Evolutionary conservation across 2,888 invertebrate genomes (phyloP), one percentile per base, ranked within the genome.

Genomic region (Fragum fragum): DNA sequence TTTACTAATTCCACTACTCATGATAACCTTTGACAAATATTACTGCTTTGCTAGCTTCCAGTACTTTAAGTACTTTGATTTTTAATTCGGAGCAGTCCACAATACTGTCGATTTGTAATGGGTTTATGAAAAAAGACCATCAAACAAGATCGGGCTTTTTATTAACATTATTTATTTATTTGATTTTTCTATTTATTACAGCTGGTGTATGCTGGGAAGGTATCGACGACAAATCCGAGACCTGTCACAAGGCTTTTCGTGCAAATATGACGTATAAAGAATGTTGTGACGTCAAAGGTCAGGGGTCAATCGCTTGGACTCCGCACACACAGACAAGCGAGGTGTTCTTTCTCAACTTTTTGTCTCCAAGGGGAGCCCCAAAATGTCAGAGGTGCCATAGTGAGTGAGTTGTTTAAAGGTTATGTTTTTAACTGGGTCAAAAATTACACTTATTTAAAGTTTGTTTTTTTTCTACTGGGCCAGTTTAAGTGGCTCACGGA

Each of bases 121-220:
- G n/a, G n/a, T n/a, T n/a, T n/a, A n/a, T n/a, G n/a, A n/a, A n/a
- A n/a, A n/a, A n/a, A n/a, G n/a, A n/a, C n/a, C n/a, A n/a, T n/a
- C n/a, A n/a, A n/a, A n/a, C n/a, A n/a, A n/a, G n/a, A n/a, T n/a
- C n/a, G n/a, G n/a, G n/a, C n/a, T n/a, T n/a, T n/a, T n/a, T n/a
- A n/a, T n/a, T n/a, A n/a, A n/a, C n/a, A n/a, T n/a, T n/a, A n/a
- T n/a, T n/a, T n/a, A n/a, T n/a, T n/a, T n/a, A n/a, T n/a, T n/a
- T n/a, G n/a, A n/a, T 63, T 18, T 66, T 23, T 32, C 52, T 26
- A 11, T 75, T 55, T 74, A 18, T 85, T 87, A 21, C 75, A 90
- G 90, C 85, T 61, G 90, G 90, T 23, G 85, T 88, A 9, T 90
- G 90, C 69, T 90, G 90, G 90, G 73, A 78, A 52, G 70, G 69